phyloP scores from a whole-genome alignment of 2,888 invertebrate genomes.

The Hipparchia sbordonii region DNA sequence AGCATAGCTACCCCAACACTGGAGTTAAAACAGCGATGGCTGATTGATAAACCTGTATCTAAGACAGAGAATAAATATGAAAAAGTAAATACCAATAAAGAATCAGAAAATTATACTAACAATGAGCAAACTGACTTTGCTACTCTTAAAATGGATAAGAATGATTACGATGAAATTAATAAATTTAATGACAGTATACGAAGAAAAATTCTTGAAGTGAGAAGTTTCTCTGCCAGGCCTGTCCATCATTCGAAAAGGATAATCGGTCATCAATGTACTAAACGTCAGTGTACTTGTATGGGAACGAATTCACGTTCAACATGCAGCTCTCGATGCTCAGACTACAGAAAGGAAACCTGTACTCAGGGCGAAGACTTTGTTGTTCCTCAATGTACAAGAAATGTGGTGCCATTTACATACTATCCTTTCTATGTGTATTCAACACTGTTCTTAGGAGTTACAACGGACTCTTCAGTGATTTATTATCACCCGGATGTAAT shows the following conservation, averaged over 20 bases:
- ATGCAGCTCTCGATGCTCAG: constrained; percentile 46
- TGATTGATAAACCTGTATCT: constrained; percentile 50
- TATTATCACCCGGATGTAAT: constrained; percentile 50
- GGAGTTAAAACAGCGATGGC: constrained; percentile 64
- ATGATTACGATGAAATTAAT: constrained; percentile 23
- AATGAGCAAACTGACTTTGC: background rate
- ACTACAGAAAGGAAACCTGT: constrained; percentile 38
- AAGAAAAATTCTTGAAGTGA: constrained; percentile 59
- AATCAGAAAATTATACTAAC: background rate
- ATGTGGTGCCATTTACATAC: constrained; percentile 31
- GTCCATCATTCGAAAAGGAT: constrained; percentile 17
- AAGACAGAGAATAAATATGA: constrained; percentile 29
- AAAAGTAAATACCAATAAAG: constrained; percentile 23
- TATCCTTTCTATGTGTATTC: constrained; percentile 53
- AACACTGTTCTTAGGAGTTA: constrained; percentile 47
- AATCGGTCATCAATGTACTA: constrained; percentile 24
- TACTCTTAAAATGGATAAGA: constrained; percentile 20
- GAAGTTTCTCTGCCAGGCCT: constrained; percentile 53
- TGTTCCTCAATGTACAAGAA: constrained; percentile 44
- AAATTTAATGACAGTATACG: constrained; percentile 37
- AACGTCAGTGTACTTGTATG: constrained; percentile 51
- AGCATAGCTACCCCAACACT: constrained; percentile 55
- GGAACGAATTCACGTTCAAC: constrained; percentile 43
- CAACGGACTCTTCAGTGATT: constrained; percentile 42
- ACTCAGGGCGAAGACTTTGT: constrained; percentile 36